These are phyloP conservation scores for Arnoldichthys spilopterus DNA, from an alignment of 2,797 vertebrate genomes.

Conservation along the genomic window DNA sequence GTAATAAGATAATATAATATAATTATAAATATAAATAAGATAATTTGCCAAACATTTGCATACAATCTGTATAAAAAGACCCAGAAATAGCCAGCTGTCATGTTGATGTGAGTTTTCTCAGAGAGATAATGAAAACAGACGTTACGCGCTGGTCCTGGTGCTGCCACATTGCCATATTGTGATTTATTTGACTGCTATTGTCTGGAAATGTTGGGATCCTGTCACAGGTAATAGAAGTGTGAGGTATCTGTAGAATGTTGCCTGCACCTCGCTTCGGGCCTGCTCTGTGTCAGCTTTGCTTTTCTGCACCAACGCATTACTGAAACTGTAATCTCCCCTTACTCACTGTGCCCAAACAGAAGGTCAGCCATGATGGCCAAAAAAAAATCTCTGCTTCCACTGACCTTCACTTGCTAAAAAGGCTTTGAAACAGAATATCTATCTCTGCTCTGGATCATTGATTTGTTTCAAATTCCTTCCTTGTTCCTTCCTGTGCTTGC, in stretches of 20 bases:
- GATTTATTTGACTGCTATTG: neutral
- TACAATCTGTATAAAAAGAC: too few relatives aligned
- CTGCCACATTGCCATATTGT: neutral
- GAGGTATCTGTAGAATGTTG: conserved; percentile 21
- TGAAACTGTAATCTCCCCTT: conserved; percentile 26
- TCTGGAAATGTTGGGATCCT: neutral
- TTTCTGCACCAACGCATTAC: conserved; percentile 1
- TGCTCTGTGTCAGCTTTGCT: conserved; percentile 4
- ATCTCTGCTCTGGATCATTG: neutral
- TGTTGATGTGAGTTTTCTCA: too few relatives aligned
- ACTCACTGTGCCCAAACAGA: conserved; percentile 8
- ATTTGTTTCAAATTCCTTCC: conserved; percentile 24
- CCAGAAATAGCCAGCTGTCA: too few relatives aligned
- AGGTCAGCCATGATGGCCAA: conserved; percentile 18
- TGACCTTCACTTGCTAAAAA: conserved; percentile 22
- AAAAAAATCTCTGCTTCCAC: conserved; percentile 2
- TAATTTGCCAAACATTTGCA: too few relatives aligned
- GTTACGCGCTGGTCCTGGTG: too few relatives aligned
- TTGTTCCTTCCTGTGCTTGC: neutral
- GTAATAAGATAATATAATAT: too few relatives aligned
- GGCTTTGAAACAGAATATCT: conserved; percentile 32
- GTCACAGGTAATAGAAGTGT: conserved; percentile 22
- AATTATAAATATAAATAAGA: too few relatives aligned
- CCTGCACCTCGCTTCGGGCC: conserved; percentile 4
- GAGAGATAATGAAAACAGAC: too few relatives aligned